Percentiles rank a stretch among this genome's conserved stretches.
Evolutionary conservation across 2,797 vertebrate species (phyloP).

Genomic region (Buceros bicornis): DNA sequence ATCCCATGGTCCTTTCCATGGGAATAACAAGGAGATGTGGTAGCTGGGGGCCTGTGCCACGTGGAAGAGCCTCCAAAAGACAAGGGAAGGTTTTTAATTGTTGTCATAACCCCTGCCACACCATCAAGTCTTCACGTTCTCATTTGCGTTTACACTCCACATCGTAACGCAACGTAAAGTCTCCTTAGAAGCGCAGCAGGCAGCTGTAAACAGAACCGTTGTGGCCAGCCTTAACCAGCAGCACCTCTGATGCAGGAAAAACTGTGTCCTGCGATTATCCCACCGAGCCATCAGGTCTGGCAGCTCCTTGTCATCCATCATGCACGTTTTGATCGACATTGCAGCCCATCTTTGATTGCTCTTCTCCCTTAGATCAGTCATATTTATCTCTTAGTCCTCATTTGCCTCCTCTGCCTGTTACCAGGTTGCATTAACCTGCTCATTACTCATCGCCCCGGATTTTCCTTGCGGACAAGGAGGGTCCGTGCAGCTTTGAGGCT

Average conservation of each 20-base stretch:
- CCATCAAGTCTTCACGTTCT: background rate
- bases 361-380: slow-evolving; percentile 7
- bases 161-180: background rate
- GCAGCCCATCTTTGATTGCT: slow-evolving; percentile 51
- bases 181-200: background rate
- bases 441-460: background rate
- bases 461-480: background rate
- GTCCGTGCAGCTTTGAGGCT: background rate
- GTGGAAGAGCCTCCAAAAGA: background rate
- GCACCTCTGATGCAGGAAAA: background rate
- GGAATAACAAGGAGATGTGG: background rate
- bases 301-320: background rate
- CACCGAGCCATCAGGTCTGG: background rate
- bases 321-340: background rate
- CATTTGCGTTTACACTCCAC: background rate
- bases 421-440: background rate
- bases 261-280: background rate
- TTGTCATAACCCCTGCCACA: background rate
- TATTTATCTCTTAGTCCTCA: slow-evolving; percentile 20
- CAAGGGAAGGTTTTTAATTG: background rate
- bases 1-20: fast-evolving
- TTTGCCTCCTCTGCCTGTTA: background rate
- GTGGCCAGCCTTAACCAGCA: background rate
- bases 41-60: background rate
- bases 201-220: background rate